Evolutionary conservation across 2,113 vertebrate genomes (phyloP).

Genomic region (Hippopotamus amphibius): DNA sequence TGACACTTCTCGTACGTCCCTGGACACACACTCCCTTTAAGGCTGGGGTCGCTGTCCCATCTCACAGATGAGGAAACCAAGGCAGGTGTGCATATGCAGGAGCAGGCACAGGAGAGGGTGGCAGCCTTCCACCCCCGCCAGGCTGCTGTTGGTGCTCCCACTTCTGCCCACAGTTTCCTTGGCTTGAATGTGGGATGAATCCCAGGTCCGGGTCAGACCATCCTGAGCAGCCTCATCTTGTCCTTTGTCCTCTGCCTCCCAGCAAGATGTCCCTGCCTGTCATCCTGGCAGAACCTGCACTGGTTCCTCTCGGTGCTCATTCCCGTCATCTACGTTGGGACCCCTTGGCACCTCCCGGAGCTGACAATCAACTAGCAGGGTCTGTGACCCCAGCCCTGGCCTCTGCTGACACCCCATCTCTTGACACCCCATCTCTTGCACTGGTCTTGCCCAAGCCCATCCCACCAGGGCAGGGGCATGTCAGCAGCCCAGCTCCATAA

Average conservation of each 20-base stretch:
- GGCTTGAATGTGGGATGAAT: not conserved
- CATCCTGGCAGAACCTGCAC: not conserved
- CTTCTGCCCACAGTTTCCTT: not conserved
- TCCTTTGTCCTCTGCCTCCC: not conserved
- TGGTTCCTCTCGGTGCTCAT: not conserved
- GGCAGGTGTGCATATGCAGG: fast-evolving
- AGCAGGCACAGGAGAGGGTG: not conserved
- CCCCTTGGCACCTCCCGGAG: not conserved
- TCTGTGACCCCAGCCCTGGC: not conserved
- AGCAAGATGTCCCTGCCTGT: not conserved
- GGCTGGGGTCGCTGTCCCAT: not conserved
- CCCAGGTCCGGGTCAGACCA: not conserved
- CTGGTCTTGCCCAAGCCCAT: too few relatives aligned
- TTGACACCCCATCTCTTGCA: not conserved
- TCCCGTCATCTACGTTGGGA: fast-evolving
- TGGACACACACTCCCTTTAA: not conserved
- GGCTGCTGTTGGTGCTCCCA: not conserved
- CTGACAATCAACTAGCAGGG: not conserved
- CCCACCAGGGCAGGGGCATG: not conserved
- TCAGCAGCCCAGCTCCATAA: not conserved
- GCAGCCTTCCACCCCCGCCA: not conserved
- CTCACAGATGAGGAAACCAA: not conserved
- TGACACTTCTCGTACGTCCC: not conserved
- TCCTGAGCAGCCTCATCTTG: not conserved
- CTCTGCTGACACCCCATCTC: not conserved